Percentiles rank a stretch among this genome's conserved stretches.
Conservation (phyloP, 1,140 invertebrate genomes). For the Pseudachorutes palmiensis region DNA sequence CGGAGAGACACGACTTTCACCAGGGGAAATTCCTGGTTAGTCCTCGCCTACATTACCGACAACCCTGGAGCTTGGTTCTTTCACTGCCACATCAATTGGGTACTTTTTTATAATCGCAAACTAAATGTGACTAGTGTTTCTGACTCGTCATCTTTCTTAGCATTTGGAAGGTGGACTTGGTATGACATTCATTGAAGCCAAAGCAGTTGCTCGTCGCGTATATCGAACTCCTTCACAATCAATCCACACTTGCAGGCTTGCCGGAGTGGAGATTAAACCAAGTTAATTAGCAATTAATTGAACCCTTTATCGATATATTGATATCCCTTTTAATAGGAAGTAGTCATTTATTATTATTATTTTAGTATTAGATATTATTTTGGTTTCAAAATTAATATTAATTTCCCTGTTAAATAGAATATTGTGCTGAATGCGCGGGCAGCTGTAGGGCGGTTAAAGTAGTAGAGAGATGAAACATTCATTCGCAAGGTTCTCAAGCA, state of each 20-base stretch:
- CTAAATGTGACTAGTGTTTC: not conserved
- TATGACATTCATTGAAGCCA: not conserved
- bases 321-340: too few relatives aligned
- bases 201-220: not conserved
- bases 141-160: not conserved
- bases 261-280: too few relatives aligned
- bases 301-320: too few relatives aligned
- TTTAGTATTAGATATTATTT: too few relatives aligned
- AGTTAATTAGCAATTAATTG: too few relatives aligned
- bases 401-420: too few relatives aligned
- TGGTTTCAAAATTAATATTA: too few relatives aligned
- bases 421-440: too few relatives aligned
- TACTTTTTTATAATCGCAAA: not conserved
- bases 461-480: too few relatives aligned
- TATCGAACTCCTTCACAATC: not conserved
- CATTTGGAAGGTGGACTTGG: not conserved
- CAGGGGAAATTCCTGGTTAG: not conserved
- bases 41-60: not conserved
- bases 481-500: too few relatives aligned
- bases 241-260: not conserved
- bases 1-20: constrained; percentile 3
- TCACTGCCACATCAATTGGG: constrained; percentile 12
- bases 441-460: too few relatives aligned
- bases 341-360: too few relatives aligned
- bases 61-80: constrained; percentile 16